Evolutionary conservation across 2,888 invertebrate species (phyloP).

Genomic region (Euzophera pinguis): DNA sequence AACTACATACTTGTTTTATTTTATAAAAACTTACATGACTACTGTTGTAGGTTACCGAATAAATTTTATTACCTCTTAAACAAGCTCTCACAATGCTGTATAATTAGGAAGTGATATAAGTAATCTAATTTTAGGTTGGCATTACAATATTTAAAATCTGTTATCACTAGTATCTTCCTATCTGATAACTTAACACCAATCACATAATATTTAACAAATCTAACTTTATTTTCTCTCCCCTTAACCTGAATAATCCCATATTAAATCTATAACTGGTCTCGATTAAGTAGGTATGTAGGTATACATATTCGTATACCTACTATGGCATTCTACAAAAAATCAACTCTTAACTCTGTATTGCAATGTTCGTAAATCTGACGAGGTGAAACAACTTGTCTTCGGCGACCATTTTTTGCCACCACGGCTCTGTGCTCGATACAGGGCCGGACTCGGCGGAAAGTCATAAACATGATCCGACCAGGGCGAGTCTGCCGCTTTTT

Average conservation of each 20-base stretch:
- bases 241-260: background rate
- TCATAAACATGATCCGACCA: conserved; percentile 76
- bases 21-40: too few relatives aligned
- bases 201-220: too few relatives aligned
- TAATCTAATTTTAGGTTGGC: too few relatives aligned
- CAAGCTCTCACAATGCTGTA: too few relatives aligned
- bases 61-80: too few relatives aligned
- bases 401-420: conserved; percentile 74
- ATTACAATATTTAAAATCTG: too few relatives aligned
- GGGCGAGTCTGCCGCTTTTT: conserved; percentile 72
- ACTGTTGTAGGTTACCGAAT: too few relatives aligned
- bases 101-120: too few relatives aligned
- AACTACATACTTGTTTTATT: too few relatives aligned
- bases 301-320: conserved; percentile 6
- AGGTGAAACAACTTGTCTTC: conserved; percentile 75
- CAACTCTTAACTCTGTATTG: conserved; percentile 46
- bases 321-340: conserved; percentile 26
- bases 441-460: conserved; percentile 72
- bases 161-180: too few relatives aligned
- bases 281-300: background rate
- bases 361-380: conserved; percentile 70
- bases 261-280: background rate
- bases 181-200: too few relatives aligned
- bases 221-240: too few relatives aligned
- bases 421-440: conserved; percentile 75